Evolutionary conservation across 1,140 invertebrate species (phyloP).

Genomic region (Trichomalopsis sarcophagae): DNA sequence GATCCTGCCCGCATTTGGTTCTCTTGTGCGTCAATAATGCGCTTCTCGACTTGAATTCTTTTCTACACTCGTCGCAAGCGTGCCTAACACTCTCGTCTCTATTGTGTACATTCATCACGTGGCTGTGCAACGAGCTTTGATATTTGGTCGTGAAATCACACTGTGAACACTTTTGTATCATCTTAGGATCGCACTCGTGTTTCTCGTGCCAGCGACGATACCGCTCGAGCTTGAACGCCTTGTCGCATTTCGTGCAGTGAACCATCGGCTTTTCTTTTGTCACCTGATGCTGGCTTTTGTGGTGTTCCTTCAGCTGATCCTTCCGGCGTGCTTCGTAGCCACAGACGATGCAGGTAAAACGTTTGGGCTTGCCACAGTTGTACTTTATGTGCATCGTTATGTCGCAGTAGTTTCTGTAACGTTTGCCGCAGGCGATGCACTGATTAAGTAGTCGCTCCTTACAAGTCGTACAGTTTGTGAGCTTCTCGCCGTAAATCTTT

Average conservation of each 20-base stretch:
- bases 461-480: neutral
- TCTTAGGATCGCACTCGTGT: neutral
- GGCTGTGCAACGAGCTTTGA: neutral
- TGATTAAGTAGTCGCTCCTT: neutral
- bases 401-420: neutral
- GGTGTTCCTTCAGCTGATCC: neutral
- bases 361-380: slow-evolving; percentile 7
- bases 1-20: neutral
- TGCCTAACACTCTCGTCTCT: neutral
- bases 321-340: neutral
- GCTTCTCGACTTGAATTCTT: neutral
- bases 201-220: neutral
- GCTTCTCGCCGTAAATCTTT: slow-evolving; percentile 15
- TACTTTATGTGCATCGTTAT: slow-evolving; percentile 11
- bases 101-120: neutral
- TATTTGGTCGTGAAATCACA: slow-evolving; percentile 21
- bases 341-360: neutral
- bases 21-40: neutral
- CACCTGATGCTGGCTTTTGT: neutral
- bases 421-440: neutral
- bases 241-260: neutral
- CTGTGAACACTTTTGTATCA: neutral
- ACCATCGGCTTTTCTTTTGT: neutral
- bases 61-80: neutral
- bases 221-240: neutral